Percentiles rank a stretch among this genome's conserved stretches.
These are phyloP conservation scores for Pterobdella sp. DNA, from an alignment of 2,888 invertebrate genomes.

Conservation along the genomic window DNA sequence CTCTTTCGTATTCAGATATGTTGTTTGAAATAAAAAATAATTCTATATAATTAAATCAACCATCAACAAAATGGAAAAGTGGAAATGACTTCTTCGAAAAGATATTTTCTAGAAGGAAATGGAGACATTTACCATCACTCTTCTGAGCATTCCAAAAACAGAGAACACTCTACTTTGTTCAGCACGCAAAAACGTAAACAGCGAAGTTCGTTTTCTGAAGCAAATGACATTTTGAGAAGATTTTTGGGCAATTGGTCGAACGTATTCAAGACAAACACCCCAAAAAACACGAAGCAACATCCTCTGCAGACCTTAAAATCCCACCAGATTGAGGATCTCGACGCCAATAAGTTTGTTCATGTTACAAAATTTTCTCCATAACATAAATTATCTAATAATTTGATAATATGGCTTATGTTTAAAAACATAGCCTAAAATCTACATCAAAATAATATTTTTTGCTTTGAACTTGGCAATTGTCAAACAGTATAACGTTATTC, in stretches of 20 bases:
- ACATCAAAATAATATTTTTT: no score
- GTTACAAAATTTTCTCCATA: background rate
- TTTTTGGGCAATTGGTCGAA: background rate
- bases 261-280: background rate
- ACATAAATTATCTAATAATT: background rate
- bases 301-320: background rate
- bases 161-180: background rate
- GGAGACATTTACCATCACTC: slow-evolving; percentile 19
- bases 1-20: background rate
- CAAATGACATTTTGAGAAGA: background rate
- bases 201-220: background rate
- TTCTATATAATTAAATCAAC: background rate
- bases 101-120: slow-evolving; percentile 16
- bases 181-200: background rate
- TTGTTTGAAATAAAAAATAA: background rate
- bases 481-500: no score
- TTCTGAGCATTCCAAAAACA: background rate
- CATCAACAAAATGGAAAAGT: background rate
- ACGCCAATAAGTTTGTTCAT: background rate
- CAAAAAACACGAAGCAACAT: background rate
- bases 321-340: background rate
- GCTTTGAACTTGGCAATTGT: no score
- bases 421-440: no score
- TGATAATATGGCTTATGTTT: background rate
- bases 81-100: slow-evolving; percentile 6